These are phyloP conservation scores for Zaprionus taronus DNA, from an alignment of 1,140 invertebrate genomes.

Conservation along the genomic window DNA sequence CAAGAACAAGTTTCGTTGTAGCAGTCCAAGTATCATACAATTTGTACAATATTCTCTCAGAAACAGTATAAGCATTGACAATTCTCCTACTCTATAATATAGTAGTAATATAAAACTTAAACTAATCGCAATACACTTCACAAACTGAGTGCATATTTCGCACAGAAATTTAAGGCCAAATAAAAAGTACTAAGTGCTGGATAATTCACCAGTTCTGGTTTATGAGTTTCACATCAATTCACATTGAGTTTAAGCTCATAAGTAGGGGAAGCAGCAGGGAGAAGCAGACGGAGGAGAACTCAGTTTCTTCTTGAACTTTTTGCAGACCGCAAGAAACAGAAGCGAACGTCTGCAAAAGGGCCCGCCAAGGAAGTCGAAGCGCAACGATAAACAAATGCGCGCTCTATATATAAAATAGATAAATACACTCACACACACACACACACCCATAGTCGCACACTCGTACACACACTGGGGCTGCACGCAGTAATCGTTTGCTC, in stretches of 20 bases:
- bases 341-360: conserved; percentile 32
- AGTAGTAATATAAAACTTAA: too few relatives aligned
- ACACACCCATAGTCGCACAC: background rate
- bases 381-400: conserved; percentile 63
- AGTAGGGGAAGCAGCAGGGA: conserved; percentile 13
- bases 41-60: too few relatives aligned
- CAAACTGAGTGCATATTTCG: too few relatives aligned
- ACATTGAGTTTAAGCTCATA: conserved; percentile 31
- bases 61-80: too few relatives aligned
- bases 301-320: conserved; percentile 31
- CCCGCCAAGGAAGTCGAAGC: conserved; percentile 63
- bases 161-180: background rate
- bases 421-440: conserved; percentile 19
- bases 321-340: conserved; percentile 50
- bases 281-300: background rate
- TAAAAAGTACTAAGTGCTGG: conserved; percentile 29
- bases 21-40: too few relatives aligned
- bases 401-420: conserved; percentile 54
- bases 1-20: too few relatives aligned
- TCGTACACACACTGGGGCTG: background rate
- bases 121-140: too few relatives aligned
- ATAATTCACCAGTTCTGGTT: conserved; percentile 26
- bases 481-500: conserved; percentile 24
- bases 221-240: conserved; percentile 38
- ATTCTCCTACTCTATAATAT: too few relatives aligned